phyloP scores from a whole-genome alignment of 2,888 invertebrate genomes.

The Pseudanteris insignis region DNA sequence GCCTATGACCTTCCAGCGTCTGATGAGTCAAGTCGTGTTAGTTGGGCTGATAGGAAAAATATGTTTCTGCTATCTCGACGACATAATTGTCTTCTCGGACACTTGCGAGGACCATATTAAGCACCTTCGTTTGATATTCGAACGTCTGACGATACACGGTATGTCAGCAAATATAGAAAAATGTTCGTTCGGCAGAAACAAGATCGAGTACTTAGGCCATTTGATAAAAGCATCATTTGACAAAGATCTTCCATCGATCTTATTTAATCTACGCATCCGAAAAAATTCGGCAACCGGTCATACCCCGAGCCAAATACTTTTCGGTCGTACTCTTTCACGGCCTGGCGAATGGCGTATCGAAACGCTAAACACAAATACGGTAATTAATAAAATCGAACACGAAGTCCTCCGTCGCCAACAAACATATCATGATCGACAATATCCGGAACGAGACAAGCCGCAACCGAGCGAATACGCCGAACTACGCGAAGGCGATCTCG shows the following conservation, averaged over 20 bases:
- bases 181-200: not conserved
- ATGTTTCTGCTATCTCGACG: constrained; percentile 4
- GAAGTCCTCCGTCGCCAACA: too few relatives aligned
- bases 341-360: constrained; percentile 29
- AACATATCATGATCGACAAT: too few relatives aligned
- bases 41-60: constrained; percentile 2
- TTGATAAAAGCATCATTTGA: not conserved
- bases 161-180: constrained; percentile 8
- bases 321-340: constrained; percentile 1
- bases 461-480: too few relatives aligned
- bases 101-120: not conserved
- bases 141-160: constrained; percentile 2
- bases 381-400: too few relatives aligned
- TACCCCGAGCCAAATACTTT: constrained; percentile 7
- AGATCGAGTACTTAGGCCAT: not conserved
- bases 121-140: constrained; percentile 4
- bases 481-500: too few relatives aligned
- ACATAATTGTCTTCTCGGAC: constrained; percentile 6
- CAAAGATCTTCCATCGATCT: constrained; percentile 1
- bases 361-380: too few relatives aligned
- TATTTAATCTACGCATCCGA: constrained; percentile 6
- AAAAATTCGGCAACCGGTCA: constrained; percentile 11
- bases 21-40: constrained; percentile 4
- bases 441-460: too few relatives aligned
- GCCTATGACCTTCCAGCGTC: not conserved